A percentile compares a stretch with the other conserved stretches of the same genome.
phyloP scores from a whole-genome alignment of 1,140 invertebrate species.

The Hypsibius dujardini region DNA sequence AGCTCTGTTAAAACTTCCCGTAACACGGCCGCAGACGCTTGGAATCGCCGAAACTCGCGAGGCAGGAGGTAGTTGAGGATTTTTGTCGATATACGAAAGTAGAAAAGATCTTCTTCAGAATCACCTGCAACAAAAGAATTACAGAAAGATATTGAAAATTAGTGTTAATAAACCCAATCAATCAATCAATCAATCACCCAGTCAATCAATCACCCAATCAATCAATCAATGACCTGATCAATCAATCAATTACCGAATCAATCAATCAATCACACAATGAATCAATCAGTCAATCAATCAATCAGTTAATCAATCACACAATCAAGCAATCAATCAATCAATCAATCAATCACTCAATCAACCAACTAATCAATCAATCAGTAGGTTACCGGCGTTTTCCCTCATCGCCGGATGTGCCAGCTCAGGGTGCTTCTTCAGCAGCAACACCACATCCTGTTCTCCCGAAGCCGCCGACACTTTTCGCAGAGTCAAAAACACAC shows the following conservation, averaged over 20 bases:
- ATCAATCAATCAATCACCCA: no score
- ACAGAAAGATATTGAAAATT: neutral
- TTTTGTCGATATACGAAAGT: neutral
- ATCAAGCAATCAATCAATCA: no score
- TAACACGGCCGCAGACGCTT: neutral
- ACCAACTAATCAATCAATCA: no score
- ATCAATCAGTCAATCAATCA: no score
- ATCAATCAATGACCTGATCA: no score
- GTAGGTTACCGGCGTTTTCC: no score
- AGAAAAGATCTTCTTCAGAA: neutral
- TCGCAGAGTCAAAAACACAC: neutral
- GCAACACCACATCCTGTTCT: neutral
- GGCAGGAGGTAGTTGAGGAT: neutral
- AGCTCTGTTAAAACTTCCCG: slow-evolving; percentile 2
- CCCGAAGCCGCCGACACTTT: neutral
- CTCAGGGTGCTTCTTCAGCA: neutral
- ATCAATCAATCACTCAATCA: no score
- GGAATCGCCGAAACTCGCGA: neutral
- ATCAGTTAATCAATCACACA: no score
- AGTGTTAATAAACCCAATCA: neutral
- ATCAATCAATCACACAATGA: no score
- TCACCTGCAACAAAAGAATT: neutral
- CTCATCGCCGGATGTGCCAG: slow-evolving; percentile 1
- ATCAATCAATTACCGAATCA: no score
- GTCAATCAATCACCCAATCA: no score